A percentile compares a stretch with the other conserved stretches of the same genome.
Evolutionary conservation across 2,113 vertebrate species (phyloP).

Genomic region (Mola mola): DNA sequence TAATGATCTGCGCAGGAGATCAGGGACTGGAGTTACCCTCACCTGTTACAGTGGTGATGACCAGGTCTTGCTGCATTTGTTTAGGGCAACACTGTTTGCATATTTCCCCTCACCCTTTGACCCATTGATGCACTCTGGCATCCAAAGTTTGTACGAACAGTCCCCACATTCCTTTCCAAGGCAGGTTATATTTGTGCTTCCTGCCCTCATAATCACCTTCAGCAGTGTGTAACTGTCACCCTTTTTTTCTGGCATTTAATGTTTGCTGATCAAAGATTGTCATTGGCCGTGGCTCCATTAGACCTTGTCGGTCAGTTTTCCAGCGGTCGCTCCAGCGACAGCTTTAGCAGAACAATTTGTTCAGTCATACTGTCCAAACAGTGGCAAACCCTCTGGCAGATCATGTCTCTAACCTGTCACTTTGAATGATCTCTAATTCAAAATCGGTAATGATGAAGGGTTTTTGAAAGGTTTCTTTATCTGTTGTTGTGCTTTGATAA

Average conservation of each 20-base stretch:
- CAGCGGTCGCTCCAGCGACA: neutral
- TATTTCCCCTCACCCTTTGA: conserved; percentile 14
- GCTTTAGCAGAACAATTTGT: conserved; percentile 11
- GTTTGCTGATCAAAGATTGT: conserved; percentile 19
- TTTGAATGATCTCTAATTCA: neutral
- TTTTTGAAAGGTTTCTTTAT: conserved; percentile 1
- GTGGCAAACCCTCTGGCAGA: neutral
- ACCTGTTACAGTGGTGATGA: neutral
- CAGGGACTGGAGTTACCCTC: neutral
- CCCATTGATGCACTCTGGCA: neutral
- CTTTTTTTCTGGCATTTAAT: neutral
- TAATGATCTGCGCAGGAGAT: no score
- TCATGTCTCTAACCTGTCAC: neutral
- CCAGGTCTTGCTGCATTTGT: neutral
- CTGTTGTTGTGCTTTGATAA: conserved; percentile 1
- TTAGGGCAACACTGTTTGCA: conserved; percentile 3
- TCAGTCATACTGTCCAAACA: neutral
- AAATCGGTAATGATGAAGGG: neutral
- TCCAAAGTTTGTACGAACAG: neutral
- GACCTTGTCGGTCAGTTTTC: conserved; percentile 16
- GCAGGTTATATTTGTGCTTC: conserved; percentile 2
- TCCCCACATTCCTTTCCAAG: neutral
- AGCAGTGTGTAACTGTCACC: neutral
- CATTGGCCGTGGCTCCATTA: conserved; percentile 11
- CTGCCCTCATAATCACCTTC: conserved; percentile 13